These are phyloP conservation scores for Desmophyllum pertusum DNA, from an alignment of 92 coral and sea anemone species.

Conservation along the genomic window DNA sequence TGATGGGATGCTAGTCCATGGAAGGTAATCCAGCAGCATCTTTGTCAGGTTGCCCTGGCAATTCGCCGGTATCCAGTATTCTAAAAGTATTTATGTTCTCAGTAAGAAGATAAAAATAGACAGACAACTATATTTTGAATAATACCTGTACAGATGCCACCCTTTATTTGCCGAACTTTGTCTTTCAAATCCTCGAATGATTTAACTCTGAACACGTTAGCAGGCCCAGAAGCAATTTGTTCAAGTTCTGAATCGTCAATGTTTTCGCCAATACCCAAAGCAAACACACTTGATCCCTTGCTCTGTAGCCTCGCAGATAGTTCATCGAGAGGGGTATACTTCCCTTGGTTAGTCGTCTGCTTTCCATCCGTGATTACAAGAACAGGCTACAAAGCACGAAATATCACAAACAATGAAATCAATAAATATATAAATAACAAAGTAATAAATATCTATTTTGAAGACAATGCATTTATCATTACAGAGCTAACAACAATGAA, in stretches of 20 bases:
- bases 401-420: neutral
- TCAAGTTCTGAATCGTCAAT: constrained; percentile 50
- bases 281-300: constrained; percentile 49
- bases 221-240: constrained; percentile 57
- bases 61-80: no score
- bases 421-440: neutral
- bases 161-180: constrained; percentile 41
- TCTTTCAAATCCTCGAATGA: constrained; percentile 52
- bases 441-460: neutral
- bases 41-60: no score
- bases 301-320: constrained; percentile 42
- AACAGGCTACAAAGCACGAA: constrained; percentile 27
- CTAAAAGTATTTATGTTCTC: neutral
- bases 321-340: constrained; percentile 37
- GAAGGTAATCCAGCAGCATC: no score
- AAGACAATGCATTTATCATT: no score
- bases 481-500: no score
- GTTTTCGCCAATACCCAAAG: constrained; percentile 59
- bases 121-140: neutral
- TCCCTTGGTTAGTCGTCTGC: constrained; percentile 58
- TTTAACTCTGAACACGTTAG: constrained; percentile 34
- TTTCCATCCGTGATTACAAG: constrained; percentile 63
- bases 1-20: no score
- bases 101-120: neutral
- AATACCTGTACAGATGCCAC: constrained; percentile 59